Evolutionary conservation across 2,888 invertebrate species (phyloP).

Genomic region (Phaedon cochleariae): DNA sequence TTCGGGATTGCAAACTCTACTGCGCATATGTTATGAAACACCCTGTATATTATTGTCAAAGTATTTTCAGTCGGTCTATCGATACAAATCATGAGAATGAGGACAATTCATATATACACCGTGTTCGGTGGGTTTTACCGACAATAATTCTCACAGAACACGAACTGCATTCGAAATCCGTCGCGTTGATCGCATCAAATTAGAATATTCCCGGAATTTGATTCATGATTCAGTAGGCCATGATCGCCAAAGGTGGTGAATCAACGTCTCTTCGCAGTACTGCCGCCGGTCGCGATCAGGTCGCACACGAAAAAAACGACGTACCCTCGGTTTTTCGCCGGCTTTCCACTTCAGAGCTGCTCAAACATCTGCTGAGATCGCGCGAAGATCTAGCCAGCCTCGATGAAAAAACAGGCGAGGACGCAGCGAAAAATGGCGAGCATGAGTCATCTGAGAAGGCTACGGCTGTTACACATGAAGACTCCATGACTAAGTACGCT

Average conservation of each 20-base stretch:
- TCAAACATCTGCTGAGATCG: slow-evolving; percentile 48
- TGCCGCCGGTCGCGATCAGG: slow-evolving; percentile 21
- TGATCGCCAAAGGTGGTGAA: slow-evolving; percentile 52
- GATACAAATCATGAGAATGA: too few relatives aligned
- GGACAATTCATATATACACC: too few relatives aligned
- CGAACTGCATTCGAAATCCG: slow-evolving; percentile 26
- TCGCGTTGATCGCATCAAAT: slow-evolving; percentile 43
- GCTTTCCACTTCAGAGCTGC: slow-evolving; percentile 48
- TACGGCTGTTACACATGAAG: slow-evolving; percentile 16
- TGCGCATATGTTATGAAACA: too few relatives aligned
- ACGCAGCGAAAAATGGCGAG: slow-evolving; percentile 20
- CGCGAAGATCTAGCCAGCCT: slow-evolving; percentile 25
- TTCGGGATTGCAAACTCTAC: too few relatives aligned
- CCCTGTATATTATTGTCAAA: too few relatives aligned
- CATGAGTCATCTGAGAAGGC: slow-evolving; percentile 36
- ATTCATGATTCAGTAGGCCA: slow-evolving; percentile 51
- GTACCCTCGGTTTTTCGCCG: slow-evolving; percentile 40
- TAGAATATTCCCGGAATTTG: slow-evolving; percentile 49
- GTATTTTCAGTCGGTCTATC: too few relatives aligned
- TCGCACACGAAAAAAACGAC: slow-evolving; percentile 15
- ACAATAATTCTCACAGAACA: slow-evolving; percentile 25
- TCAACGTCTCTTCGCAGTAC: slow-evolving; percentile 44
- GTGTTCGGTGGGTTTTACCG: slow-evolving; percentile 33
- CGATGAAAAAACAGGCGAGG: slow-evolving; percentile 15
- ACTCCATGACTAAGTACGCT: slow-evolving; percentile 32